Conservation (phyloP, 2,797 vertebrate genomes). For the Gymnoscopelus microlampas region DNA sequence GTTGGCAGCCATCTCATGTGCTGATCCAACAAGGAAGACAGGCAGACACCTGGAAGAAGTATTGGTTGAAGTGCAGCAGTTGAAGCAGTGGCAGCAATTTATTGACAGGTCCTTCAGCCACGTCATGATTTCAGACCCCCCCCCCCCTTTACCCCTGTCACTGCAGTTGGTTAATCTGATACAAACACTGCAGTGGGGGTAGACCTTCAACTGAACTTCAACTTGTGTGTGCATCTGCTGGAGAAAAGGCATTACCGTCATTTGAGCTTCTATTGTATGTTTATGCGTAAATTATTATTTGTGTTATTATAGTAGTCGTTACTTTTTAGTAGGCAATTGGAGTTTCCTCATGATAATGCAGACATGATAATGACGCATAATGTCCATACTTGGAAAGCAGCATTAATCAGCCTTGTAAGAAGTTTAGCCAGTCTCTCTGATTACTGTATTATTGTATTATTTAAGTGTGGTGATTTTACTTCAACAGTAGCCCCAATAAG, state of each 20-base stretch:
- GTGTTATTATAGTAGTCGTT: not conserved
- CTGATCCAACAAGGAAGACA: constrained; percentile 40
- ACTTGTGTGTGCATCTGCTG: constrained; percentile 4
- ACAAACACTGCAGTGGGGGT: constrained; percentile 27
- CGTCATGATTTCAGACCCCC: constrained; percentile 45
- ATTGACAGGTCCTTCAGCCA: constrained; percentile 43
- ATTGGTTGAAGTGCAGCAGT: constrained; percentile 30
- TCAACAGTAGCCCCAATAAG: not conserved
- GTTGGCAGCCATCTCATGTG: constrained; percentile 12
- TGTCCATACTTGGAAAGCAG: not conserved
- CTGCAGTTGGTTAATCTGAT: constrained; percentile 43
- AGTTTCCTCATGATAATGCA: not conserved
- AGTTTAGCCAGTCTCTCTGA: not conserved
- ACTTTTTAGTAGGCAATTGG: not conserved
- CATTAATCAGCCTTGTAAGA: not conserved
- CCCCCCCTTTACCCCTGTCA: constrained; percentile 14
- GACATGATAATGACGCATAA: not conserved
- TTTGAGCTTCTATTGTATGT: not conserved
- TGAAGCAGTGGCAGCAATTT: constrained; percentile 36
- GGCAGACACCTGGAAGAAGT: constrained; percentile 19
- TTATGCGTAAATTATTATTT: not conserved
- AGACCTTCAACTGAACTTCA: constrained; percentile 16
- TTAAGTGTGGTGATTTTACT: not conserved
- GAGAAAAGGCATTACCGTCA: not conserved
- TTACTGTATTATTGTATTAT: constrained; percentile 8